Conservation (phyloP, 2,888 invertebrate species). For the Caenorhabditis sp. region DNA sequence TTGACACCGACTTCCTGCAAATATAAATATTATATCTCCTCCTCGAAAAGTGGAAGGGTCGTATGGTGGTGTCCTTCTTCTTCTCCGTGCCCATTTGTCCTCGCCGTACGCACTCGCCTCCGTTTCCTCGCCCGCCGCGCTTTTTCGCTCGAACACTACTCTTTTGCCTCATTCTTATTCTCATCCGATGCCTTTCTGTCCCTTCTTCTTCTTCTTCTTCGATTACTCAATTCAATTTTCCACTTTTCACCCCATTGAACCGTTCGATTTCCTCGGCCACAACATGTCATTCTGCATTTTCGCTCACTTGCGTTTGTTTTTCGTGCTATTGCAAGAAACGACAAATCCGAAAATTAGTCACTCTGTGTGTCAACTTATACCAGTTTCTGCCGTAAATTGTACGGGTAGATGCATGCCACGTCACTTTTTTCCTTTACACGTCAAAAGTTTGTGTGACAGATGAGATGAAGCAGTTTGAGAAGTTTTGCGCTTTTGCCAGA, state of each 20-base stretch:
- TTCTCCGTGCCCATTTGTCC: slow-evolving; percentile 1
- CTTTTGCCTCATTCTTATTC: neutral
- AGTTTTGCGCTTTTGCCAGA: neutral
- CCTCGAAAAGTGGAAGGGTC: too few relatives aligned
- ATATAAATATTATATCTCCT: neutral
- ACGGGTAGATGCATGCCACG: too few relatives aligned
- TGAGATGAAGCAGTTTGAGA: too few relatives aligned
- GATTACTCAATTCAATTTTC: slow-evolving; percentile 14
- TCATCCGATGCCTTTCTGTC: too few relatives aligned
- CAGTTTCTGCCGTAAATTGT: slow-evolving; percentile 12
- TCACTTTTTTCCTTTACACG: too few relatives aligned
- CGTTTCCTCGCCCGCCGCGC: slow-evolving; percentile 4
- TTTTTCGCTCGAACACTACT: neutral
- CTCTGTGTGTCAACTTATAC: neutral
- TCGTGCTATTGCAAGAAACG: too few relatives aligned
- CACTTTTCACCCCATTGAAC: slow-evolving; percentile 36
- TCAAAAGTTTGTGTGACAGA: too few relatives aligned
- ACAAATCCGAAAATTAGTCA: neutral
- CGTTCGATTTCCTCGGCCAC: slow-evolving; percentile 17
- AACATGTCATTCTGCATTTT: neutral
- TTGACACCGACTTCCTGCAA: slow-evolving; percentile 64
- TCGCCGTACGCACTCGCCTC: neutral
- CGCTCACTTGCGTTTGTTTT: neutral
- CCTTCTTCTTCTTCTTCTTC: neutral
- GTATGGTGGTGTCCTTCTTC: neutral